Evolutionary conservation across 2,113 vertebrate genomes (phyloP).

Genomic region (Forbesichthys papilliferus): DNA sequence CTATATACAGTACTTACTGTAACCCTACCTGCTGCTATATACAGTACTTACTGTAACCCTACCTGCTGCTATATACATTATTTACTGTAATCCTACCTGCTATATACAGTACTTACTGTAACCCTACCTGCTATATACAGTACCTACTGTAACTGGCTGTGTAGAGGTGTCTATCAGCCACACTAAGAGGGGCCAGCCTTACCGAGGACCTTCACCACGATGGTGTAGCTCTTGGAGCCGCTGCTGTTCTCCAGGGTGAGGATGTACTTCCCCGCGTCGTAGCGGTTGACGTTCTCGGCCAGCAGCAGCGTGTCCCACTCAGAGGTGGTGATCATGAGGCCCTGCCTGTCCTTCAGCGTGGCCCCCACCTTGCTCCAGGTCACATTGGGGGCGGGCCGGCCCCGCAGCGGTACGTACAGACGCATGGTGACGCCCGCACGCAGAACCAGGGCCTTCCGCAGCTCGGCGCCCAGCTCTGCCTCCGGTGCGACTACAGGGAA

Average conservation of each 20-base stretch:
- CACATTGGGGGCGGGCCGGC: constrained; percentile 92
- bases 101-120: too few relatives aligned
- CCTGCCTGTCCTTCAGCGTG: constrained; percentile 88
- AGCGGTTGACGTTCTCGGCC: constrained; percentile 92
- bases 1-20: too few relatives aligned
- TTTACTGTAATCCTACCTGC: too few relatives aligned
- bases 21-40: too few relatives aligned
- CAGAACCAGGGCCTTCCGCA: constrained; percentile 91
- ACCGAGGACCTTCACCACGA: constrained; percentile 97
- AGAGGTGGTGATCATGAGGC: constrained; percentile 89
- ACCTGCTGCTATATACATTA: too few relatives aligned
- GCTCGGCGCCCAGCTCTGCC: constrained; percentile 93
- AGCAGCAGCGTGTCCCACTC: constrained; percentile 93
- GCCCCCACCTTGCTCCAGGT: constrained; percentile 91
- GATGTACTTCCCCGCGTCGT: constrained; percentile 96
- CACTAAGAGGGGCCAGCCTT: constrained; percentile 67
- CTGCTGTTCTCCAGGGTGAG: constrained; percentile 92
- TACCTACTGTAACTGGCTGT: too few relatives aligned
- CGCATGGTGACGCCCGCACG: constrained; percentile 96
- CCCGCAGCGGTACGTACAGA: constrained; percentile 93
- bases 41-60: too few relatives aligned
- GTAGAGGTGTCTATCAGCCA: too few relatives aligned
- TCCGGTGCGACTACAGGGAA: constrained; percentile 87
- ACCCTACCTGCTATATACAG: too few relatives aligned
- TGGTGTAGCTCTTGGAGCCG: constrained; percentile 91